phyloP scores from a whole-genome alignment of 2,797 vertebrate species.

The Phaenicophaeus curvirostris region DNA sequence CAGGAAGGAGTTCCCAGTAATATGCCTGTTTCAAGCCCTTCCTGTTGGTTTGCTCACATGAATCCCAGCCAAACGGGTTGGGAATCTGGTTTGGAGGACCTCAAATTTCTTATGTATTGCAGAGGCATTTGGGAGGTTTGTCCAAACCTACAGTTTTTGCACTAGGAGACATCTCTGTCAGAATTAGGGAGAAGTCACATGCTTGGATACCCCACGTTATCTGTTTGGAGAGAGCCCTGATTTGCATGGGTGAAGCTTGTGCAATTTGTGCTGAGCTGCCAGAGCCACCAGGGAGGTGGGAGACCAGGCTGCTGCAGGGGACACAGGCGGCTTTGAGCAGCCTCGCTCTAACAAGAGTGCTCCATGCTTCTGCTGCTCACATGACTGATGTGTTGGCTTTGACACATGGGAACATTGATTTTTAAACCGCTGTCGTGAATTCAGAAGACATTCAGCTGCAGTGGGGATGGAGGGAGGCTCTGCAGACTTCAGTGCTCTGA shows the following conservation, averaged over 20 bases:
- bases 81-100: neutral
- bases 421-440: neutral
- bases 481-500: neutral
- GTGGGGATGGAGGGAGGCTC: neutral
- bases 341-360: neutral
- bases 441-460: neutral
- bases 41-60: neutral
- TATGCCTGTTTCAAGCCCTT: neutral
- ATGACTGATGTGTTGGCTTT: neutral
- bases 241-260: neutral
- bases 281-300: neutral
- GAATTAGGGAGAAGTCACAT: neutral
- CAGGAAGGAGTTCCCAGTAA: neutral
- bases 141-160: neutral
- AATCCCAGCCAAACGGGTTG: neutral
- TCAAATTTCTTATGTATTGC: neutral
- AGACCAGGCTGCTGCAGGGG: neutral
- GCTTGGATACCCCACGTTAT: neutral
- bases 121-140: neutral
- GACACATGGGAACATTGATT: neutral
- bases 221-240: accelerated
- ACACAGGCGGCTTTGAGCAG: neutral
- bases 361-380: neutral
- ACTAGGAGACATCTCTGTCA: neutral
- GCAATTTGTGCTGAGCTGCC: neutral